These are phyloP conservation scores for Varanus salvator DNA, from an alignment of 2,113 vertebrate genomes.

Conservation along the genomic window DNA sequence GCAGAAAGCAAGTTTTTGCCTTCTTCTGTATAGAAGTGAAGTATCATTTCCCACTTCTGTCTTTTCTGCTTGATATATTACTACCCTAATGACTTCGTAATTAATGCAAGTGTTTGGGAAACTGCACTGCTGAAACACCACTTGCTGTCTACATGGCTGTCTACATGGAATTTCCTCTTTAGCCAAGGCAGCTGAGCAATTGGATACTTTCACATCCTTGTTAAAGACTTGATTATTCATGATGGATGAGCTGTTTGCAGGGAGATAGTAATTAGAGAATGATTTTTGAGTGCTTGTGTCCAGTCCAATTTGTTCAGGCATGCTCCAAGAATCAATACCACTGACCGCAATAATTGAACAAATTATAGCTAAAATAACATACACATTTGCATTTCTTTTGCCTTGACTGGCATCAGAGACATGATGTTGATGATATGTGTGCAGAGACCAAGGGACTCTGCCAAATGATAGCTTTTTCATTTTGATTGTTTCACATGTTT, in stretches of 20 bases:
- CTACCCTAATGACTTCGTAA: neutral
- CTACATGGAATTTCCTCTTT: neutral
- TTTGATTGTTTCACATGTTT: conserved; percentile 52
- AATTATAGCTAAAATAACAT: conserved; percentile 62
- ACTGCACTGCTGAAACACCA: neutral
- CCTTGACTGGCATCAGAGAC: conserved; percentile 41
- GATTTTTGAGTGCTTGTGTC: conserved; percentile 53
- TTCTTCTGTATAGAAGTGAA: neutral
- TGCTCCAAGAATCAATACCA: conserved; percentile 61
- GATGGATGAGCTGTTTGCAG: conserved; percentile 37
- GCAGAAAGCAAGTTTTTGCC: neutral
- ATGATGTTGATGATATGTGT: conserved; percentile 34
- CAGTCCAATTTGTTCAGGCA: conserved; percentile 63
- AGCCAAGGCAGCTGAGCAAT: neutral
- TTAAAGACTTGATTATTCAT: conserved; percentile 34
- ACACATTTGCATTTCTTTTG: conserved; percentile 52
- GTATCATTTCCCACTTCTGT: neutral
- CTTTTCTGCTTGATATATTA: neutral
- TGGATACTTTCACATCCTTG: conserved; percentile 29
- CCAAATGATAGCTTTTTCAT: conserved; percentile 58
- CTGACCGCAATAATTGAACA: conserved; percentile 59
- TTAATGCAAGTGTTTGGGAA: neutral
- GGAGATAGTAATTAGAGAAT: conserved; percentile 51
- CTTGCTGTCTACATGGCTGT: too few species aligned
- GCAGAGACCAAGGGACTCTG: conserved; percentile 35